Percentiles rank a stretch among this genome's conserved stretches.
phyloP scores from a whole-genome alignment of 2,113 vertebrate species.

The Notothenia coriiceps region DNA sequence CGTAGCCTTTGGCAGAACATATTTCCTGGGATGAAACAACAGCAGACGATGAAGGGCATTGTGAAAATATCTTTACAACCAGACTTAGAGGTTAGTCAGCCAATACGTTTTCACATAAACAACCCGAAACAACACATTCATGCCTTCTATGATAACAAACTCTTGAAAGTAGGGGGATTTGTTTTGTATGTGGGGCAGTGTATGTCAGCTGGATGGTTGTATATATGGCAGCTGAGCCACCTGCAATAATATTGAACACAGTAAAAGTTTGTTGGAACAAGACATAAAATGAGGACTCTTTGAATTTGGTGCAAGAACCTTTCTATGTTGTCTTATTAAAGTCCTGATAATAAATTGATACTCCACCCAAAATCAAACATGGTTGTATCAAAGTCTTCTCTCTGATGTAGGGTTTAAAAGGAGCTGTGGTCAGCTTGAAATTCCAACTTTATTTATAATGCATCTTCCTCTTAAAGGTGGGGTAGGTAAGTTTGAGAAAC shows the following conservation, averaged over 20 bases:
- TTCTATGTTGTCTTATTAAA: constrained; percentile 3
- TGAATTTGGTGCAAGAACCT: neutral
- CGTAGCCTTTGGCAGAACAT: constrained; percentile 58
- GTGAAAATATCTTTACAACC: constrained; percentile 35
- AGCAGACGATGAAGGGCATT: constrained; percentile 41
- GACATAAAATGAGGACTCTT: constrained; percentile 4
- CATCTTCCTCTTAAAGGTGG: no score
- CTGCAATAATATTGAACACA: constrained; percentile 63
- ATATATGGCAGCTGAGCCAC: constrained; percentile 42
- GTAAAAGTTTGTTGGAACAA: constrained; percentile 40
- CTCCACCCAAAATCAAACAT: constrained; percentile 4
- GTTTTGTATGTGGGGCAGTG: constrained; percentile 53
- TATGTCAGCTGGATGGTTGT: constrained; percentile 30
- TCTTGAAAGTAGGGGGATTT: constrained; percentile 45
- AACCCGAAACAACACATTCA: constrained; percentile 53
- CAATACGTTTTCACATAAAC: constrained; percentile 52
- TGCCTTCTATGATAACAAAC: constrained; percentile 60
- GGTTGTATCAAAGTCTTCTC: neutral
- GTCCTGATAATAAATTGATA: constrained; percentile 7
- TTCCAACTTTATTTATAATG: neutral
- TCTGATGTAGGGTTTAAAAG: neutral
- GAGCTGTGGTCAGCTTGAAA: neutral
- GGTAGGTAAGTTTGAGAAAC: no score
- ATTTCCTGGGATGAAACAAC: constrained; percentile 58
- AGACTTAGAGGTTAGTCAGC: constrained; percentile 45